Base-by-base conservation (phyloP, 2,113 vertebrate species). In the Leucosticte australis region DNA sequence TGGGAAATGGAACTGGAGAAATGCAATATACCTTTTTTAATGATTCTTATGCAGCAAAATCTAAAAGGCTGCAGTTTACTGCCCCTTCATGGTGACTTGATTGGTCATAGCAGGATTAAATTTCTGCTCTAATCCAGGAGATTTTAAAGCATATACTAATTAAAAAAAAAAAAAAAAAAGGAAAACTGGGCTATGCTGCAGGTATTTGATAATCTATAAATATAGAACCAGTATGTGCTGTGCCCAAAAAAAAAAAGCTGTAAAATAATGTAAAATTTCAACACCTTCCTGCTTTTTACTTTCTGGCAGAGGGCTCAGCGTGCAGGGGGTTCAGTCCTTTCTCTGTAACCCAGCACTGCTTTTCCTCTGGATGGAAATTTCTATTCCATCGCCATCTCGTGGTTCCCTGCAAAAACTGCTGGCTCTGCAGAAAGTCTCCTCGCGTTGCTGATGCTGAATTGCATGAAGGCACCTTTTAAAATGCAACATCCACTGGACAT, bases 341-440 rank as follows among this genome's bases (percentile, higher is more conserved):
- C 39, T 35, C 31, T 0, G 0, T 31, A 60, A 68, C 11, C 30
- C 65, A 44, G 4, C 30, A 57, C 21, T 6, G 55, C 53, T 79
- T 62, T 57, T 82, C 30, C 31, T 90, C n/a, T 5, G 6, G 1
- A 2, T n/a, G 47, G 83, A 84, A 86, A 81, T 96, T 71, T 93
- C 95, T 95, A 73, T 95, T 73, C 23, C 79, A 74, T 87, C 90
- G 94, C 96, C 96, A 96, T 90, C 96, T 92, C 35, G 95, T 93
- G 96, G 93, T 7, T 86, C 47, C 28, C 33, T 83, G 56, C 44
- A 35, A 59, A 60, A 93, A 93, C 6, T 90, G 80, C 94, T 76
- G 84, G 41, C 1, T 2, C 56, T 75, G 90, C 85, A 44, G 42
- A 41, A 47, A 0, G 5, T 37, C 63, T 30, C 27, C 69, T 81